These are phyloP conservation scores for Eudemis profundana DNA, from an alignment of 2,888 invertebrate genomes.

Conservation along the genomic window DNA sequence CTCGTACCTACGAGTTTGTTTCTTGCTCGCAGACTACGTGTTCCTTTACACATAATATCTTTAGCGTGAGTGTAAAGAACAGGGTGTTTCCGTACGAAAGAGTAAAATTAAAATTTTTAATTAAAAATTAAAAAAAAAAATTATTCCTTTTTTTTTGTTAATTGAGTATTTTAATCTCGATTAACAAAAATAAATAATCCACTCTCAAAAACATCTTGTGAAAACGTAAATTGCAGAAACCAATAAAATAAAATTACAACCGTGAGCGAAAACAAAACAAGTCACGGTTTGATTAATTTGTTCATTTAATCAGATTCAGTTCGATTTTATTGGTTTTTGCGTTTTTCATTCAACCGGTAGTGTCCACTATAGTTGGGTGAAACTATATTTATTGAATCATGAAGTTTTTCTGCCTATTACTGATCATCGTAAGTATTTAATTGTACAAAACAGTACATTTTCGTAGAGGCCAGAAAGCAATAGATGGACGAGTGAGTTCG, in stretches of 20 bases:
- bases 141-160: no score
- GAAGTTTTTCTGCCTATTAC: conserved; percentile 13
- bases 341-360: not conserved
- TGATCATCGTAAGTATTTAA: conserved; percentile 27
- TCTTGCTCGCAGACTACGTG: no score
- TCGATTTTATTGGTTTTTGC: not conserved
- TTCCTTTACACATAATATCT: no score
- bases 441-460: not conserved
- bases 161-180: not conserved
- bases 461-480: no score
- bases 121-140: no score
- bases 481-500: no score
- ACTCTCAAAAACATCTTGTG: not conserved
- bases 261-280: conserved; percentile 29
- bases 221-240: conserved; percentile 12
- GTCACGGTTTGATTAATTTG: not conserved
- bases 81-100: no score
- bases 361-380: conserved; percentile 8
- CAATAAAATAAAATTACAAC: not conserved
- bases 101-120: no score
- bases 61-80: no score
- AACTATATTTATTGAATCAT: conserved; percentile 8
- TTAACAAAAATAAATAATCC: not conserved
- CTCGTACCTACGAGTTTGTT: no score
- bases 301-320: not conserved